Evolutionary conservation across 2,888 invertebrate species (phyloP).

Genomic region (Dryomyza anilis): DNA sequence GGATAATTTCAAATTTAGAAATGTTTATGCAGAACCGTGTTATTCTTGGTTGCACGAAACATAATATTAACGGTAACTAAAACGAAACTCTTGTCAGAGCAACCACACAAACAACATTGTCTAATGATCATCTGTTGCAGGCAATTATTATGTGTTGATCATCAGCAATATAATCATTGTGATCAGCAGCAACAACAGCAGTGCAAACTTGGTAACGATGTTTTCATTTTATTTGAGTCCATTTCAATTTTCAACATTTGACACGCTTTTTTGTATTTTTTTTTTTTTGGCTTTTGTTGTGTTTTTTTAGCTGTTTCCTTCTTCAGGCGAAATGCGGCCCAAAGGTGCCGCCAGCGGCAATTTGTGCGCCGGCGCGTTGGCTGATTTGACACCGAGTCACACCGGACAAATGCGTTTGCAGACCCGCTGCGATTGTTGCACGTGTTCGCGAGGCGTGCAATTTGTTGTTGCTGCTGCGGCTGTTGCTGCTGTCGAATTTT

Average conservation of each 20-base stretch:
- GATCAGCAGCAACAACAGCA: background rate
- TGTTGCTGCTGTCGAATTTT: background rate
- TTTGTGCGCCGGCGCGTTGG: constrained; percentile 1
- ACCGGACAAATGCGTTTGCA: too few species aligned
- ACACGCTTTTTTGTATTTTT: background rate
- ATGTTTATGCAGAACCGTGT: too few species aligned
- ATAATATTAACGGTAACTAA: too few species aligned
- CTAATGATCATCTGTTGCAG: background rate
- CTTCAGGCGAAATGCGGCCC: background rate
- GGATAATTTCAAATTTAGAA: too few species aligned
- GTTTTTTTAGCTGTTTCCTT: background rate
- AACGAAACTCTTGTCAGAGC: too few species aligned
- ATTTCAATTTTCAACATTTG: constrained; percentile 12
- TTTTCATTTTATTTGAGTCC: constrained; percentile 1
- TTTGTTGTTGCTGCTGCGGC: constrained; percentile 9
- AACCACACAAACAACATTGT: too few species aligned
- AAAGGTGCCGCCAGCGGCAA: constrained; percentile 7
- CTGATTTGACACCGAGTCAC: constrained; percentile 15
- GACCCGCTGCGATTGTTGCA: constrained; percentile 10
- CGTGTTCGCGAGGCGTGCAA: constrained; percentile 1
- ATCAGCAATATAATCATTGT: constrained; percentile 5
- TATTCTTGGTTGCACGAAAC: too few species aligned
- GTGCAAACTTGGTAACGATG: background rate
- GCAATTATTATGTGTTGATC: too few species aligned
- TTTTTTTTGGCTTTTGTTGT: background rate